These are phyloP conservation scores for Heteromyza rotundicornis DNA, from an alignment of 2,888 invertebrate species.

Conservation along the genomic window DNA sequence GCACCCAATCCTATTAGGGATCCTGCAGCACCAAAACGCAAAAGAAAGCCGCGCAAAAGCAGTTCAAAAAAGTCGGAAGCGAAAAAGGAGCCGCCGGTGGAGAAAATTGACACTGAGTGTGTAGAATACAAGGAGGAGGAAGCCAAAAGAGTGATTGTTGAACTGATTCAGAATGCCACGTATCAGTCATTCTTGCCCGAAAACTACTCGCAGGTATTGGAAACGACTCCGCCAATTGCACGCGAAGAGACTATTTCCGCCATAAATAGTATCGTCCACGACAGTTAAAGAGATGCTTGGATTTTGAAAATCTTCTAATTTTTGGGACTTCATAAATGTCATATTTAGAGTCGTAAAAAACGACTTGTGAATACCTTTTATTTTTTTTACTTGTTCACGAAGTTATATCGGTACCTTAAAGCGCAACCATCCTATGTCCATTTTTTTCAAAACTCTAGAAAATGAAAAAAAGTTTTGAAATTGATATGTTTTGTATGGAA, in stretches of 20 bases:
- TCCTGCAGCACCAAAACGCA: conserved; percentile 7
- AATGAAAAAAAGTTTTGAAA: too few species aligned
- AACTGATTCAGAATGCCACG: conserved; percentile 34
- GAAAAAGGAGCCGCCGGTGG: conserved; percentile 24
- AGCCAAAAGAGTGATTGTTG: conserved; percentile 38
- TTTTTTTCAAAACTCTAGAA: too few species aligned
- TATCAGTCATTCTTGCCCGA: conserved; percentile 28
- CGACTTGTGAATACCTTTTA: too few species aligned
- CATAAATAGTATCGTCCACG: conserved; percentile 37
- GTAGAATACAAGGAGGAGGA: conserved; percentile 34
- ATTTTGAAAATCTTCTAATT: too few species aligned
- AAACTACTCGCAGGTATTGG: conserved; percentile 27
- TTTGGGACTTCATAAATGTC: too few species aligned
- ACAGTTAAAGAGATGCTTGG: too few species aligned
- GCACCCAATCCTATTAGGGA: conserved; percentile 16
- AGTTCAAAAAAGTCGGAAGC: conserved; percentile 14
- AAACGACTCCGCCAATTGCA: conserved; percentile 31
- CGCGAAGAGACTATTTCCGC: conserved; percentile 39
- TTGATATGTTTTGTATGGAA: too few species aligned
- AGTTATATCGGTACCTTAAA: too few species aligned
- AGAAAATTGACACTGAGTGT: conserved; percentile 6
- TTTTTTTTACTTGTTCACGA: too few species aligned
- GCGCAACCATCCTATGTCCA: too few species aligned
- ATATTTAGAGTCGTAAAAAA: too few species aligned
- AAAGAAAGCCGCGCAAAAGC: conserved; percentile 18